phyloP scores from a whole-genome alignment of 2,888 invertebrate genomes.

The Dolichomitus sp. region DNA sequence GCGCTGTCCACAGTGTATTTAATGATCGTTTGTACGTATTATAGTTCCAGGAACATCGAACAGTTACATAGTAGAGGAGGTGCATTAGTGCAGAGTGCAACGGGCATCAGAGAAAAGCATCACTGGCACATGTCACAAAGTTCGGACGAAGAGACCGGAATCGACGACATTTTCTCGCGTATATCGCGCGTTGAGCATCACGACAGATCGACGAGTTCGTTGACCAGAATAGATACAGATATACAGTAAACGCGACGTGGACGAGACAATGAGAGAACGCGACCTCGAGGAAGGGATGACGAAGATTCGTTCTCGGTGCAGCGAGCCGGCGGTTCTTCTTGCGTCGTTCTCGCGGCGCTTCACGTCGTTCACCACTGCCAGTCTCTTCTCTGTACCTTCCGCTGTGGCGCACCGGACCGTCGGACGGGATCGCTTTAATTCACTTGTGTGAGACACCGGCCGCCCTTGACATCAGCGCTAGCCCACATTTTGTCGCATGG shows the following conservation, averaged over 20 bases:
- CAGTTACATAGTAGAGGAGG: conserved; percentile 22
- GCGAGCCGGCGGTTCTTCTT: conserved; percentile 44
- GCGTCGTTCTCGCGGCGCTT: conserved; percentile 23
- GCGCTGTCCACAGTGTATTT: neutral
- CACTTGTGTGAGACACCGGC: conserved; percentile 29
- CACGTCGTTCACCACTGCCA: conserved; percentile 17
- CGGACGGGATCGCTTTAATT: conserved; percentile 59
- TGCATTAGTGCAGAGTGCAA: neutral
- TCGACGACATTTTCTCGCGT: conserved; percentile 60
- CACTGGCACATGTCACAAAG: conserved; percentile 28
- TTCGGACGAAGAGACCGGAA: conserved; percentile 56
- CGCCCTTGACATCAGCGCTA: neutral
- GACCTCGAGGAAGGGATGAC: conserved; percentile 61
- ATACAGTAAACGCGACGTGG: conserved; percentile 14
- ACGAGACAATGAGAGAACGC: conserved; percentile 49
- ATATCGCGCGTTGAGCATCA: conserved; percentile 5
- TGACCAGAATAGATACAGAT: conserved; percentile 48
- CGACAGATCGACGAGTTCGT: conserved; percentile 50
- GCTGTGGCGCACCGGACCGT: conserved; percentile 48
- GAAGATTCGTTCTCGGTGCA: conserved; percentile 53
- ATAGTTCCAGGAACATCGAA: conserved; percentile 53
- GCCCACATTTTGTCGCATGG: neutral
- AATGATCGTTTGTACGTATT: conserved; percentile 49
- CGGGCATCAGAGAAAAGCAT: neutral
- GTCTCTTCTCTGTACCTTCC: conserved; percentile 15